A percentile compares a stretch with the other conserved stretches of the same genome.
phyloP scores from a whole-genome alignment of 2,888 invertebrate genomes.

The Leucophenga maculata region DNA sequence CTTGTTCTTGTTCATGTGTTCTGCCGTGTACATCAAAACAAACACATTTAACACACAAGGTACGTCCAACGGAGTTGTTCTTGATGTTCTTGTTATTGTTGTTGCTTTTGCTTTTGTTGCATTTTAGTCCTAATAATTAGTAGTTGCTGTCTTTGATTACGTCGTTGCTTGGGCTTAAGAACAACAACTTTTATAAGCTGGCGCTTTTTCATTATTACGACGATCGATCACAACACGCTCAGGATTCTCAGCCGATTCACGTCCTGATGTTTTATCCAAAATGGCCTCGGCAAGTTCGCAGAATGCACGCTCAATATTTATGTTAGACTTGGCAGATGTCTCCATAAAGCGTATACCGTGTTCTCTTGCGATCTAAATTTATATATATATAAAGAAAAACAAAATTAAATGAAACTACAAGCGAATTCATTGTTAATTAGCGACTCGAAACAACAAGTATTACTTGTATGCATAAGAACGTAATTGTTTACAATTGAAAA shows the following conservation, averaged over 20 bases:
- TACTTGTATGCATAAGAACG: not conserved
- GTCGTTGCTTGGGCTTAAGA: constrained; percentile 76
- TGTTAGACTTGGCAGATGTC: constrained; percentile 97
- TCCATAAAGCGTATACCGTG: constrained; percentile 97
- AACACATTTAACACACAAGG: constrained; percentile 25
- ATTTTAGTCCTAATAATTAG: not conserved
- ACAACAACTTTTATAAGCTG: constrained; percentile 72
- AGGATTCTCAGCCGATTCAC: constrained; percentile 84
- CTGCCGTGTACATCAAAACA: constrained; percentile 46
- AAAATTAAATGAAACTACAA: constrained; percentile 12
- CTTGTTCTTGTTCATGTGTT: constrained; percentile 44
- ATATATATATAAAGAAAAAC: constrained; percentile 42
- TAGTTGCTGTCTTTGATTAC: not conserved
- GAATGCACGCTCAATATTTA: constrained; percentile 97
- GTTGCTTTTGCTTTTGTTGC: constrained; percentile 1
- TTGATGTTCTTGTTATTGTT: constrained; percentile 29
- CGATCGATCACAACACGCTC: constrained; percentile 83
- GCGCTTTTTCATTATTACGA: constrained; percentile 73
- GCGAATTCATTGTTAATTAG: not conserved
- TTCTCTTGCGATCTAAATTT: constrained; percentile 93
- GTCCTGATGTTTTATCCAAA: constrained; percentile 89
- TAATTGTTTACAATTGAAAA: not conserved
- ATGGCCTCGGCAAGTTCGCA: constrained; percentile 95
- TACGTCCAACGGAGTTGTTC: not conserved
- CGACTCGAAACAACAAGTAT: not conserved